A percentile compares a stretch with the other conserved stretches of the same genome.
phyloP scores from a whole-genome alignment of 2,797 vertebrate species.

The Craterocephalus amniculus region DNA sequence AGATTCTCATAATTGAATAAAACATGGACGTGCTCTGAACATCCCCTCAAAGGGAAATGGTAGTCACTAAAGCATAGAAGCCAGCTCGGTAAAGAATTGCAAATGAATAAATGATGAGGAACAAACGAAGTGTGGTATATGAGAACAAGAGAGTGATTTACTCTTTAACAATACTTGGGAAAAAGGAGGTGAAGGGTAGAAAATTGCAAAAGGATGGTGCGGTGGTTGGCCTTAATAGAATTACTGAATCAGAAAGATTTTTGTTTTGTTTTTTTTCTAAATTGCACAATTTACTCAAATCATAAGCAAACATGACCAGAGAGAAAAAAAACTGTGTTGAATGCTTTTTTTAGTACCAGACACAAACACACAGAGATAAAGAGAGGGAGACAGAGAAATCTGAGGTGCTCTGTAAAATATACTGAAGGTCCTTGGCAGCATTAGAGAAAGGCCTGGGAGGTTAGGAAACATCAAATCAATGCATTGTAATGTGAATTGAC shows the following conservation, averaged over 20 bases:
- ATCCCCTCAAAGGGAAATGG: constrained; percentile 70
- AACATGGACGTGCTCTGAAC: constrained; percentile 75
- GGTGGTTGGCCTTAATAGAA: constrained; percentile 34
- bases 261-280: constrained; percentile 10
- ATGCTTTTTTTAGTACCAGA: constrained; percentile 38
- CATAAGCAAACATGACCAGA: constrained; percentile 40
- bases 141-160: constrained; percentile 75
- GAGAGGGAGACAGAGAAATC: constrained; percentile 23
- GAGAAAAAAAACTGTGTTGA: constrained; percentile 43
- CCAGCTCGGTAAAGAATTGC: constrained; percentile 72
- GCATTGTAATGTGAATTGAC: constrained; percentile 87
- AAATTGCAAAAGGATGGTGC: constrained; percentile 52
- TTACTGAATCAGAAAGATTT: constrained; percentile 13
- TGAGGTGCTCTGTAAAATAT: constrained; percentile 72
- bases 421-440: constrained; percentile 80
- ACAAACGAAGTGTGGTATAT: constrained; percentile 74
- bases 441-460: constrained; percentile 84
- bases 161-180: constrained; percentile 71
- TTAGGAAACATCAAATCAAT: constrained; percentile 86
- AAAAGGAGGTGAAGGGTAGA: constrained; percentile 59
- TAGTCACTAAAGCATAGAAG: constrained; percentile 73
- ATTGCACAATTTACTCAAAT: constrained; percentile 34
- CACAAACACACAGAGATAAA: constrained; percentile 15
- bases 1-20: constrained; percentile 80
- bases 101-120: constrained; percentile 78